Conservation (phyloP, 1,140 invertebrate species). For the Drosophila seguyi region DNA sequence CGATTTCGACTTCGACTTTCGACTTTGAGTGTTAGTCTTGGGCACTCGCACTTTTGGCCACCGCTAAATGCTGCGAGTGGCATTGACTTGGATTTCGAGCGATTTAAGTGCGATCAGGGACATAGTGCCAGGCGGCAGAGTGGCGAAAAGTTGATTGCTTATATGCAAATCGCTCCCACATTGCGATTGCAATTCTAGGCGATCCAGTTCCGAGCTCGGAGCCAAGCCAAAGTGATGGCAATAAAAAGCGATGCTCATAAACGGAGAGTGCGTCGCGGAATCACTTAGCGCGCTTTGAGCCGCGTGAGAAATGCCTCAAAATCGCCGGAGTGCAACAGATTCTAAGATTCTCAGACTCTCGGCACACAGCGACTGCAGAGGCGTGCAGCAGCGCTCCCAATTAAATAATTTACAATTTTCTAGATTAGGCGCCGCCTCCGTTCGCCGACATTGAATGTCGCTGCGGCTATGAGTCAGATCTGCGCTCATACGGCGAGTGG, state of each 20-base stretch:
- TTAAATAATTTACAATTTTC: slow-evolving; percentile 66
- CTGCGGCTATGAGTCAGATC: slow-evolving; percentile 42
- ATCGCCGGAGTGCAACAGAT: slow-evolving; percentile 25
- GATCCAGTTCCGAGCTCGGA: slow-evolving; percentile 31
- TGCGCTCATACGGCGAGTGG: slow-evolving; percentile 8
- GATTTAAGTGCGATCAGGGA: slow-evolving; percentile 35
- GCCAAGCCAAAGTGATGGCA: slow-evolving; percentile 22
- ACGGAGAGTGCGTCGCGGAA: slow-evolving; percentile 33
- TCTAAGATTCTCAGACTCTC: slow-evolving; percentile 44
- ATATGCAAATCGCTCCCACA: slow-evolving; percentile 53
- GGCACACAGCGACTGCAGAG: slow-evolving; percentile 29
- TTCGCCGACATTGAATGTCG: slow-evolving; percentile 38
- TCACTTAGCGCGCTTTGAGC: slow-evolving; percentile 43
- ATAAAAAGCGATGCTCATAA: slow-evolving; percentile 46
- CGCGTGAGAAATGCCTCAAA: slow-evolving; percentile 49
- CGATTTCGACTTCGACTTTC: slow-evolving; percentile 22
- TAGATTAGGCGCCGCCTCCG: slow-evolving; percentile 61
- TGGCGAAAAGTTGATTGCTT: slow-evolving; percentile 26
- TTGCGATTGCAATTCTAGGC: slow-evolving; percentile 43
- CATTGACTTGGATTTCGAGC: slow-evolving; percentile 49
- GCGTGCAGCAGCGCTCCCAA: slow-evolving; percentile 56
- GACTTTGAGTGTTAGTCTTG: slow-evolving; percentile 8
- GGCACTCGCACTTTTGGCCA: slow-evolving; percentile 34
- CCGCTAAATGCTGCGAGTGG: slow-evolving; percentile 39
- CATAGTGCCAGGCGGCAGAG: slow-evolving; percentile 37